Conservation (phyloP, 1,140 invertebrate genomes). For the Copidosoma floridanum region DNA sequence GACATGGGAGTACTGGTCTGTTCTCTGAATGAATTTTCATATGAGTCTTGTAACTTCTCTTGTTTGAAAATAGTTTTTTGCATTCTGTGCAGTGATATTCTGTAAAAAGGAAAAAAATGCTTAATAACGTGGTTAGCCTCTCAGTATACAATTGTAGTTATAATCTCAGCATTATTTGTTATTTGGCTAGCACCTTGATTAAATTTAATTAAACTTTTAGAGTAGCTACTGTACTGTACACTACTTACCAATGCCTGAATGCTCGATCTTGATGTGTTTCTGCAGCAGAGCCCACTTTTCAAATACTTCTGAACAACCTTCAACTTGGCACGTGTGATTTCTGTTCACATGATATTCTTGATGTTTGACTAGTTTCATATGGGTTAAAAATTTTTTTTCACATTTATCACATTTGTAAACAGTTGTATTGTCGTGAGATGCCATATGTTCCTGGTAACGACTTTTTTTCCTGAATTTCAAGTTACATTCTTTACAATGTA, state of each 20-base stretch:
- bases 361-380: background rate
- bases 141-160: no score
- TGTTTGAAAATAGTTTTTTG: conserved; percentile 12
- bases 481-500: conserved; percentile 17
- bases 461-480: conserved; percentile 22
- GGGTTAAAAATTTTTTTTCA: background rate
- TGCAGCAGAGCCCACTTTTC: conserved; percentile 13
- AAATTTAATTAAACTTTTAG: no score
- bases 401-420: conserved; percentile 19
- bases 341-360: conserved; percentile 7
- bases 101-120: no score
- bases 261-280: conserved; percentile 11
- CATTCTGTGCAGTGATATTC: conserved; percentile 14
- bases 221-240: no score
- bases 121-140: no score
- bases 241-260: conserved; percentile 12
- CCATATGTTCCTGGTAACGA: conserved; percentile 17
- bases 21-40: conserved; percentile 1
- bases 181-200: no score
- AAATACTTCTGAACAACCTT: conserved; percentile 20
- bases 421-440: conserved; percentile 7
- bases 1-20: conserved; percentile 19
- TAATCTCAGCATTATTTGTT: no score
- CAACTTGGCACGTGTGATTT: conserved; percentile 9
- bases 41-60: background rate